phyloP scores from a whole-genome alignment of 53 echinoderm and acorn worm genomes.

The Mesocentrotus franciscanus region DNA sequence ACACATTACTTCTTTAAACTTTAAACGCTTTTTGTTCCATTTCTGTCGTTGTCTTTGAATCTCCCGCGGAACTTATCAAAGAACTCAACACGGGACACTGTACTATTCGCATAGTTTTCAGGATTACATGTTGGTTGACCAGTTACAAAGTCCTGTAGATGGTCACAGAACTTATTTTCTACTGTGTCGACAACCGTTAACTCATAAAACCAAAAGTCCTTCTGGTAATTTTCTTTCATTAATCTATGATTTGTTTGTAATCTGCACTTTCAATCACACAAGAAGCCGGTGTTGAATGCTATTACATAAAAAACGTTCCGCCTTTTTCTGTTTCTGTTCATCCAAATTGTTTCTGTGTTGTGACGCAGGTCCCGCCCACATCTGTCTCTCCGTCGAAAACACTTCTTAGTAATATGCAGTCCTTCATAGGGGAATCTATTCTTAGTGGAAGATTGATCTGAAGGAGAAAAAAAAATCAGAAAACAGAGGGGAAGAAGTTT shows the following conservation, averaged over 20 bases:
- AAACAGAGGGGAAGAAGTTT: not conserved
- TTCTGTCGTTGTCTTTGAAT: not conserved
- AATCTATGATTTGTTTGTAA: not conserved
- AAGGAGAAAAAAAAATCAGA: not conserved
- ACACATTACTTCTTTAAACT: not conserved
- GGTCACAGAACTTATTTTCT: not conserved
- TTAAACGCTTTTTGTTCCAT: not conserved
- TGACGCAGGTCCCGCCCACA: slow-evolving; percentile 38
- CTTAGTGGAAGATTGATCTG: not conserved
- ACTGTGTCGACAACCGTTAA: not conserved
- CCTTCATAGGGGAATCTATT: not conserved
- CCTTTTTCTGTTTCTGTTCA: not conserved
- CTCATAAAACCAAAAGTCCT: not conserved
- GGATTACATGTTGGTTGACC: not conserved
- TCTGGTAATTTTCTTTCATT: slow-evolving; percentile 17
- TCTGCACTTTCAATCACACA: not conserved
- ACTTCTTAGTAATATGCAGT: not conserved
- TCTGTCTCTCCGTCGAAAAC: not conserved
- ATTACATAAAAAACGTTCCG: not conserved
- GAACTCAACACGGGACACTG: not conserved
- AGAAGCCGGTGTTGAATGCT: not conserved
- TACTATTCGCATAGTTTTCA: not conserved
- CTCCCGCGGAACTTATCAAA: not conserved
- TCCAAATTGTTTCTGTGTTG: not conserved
- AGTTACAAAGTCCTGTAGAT: not conserved